phyloP scores from a whole-genome alignment of 2,888 invertebrate species.

The Podabrus alpinus region DNA sequence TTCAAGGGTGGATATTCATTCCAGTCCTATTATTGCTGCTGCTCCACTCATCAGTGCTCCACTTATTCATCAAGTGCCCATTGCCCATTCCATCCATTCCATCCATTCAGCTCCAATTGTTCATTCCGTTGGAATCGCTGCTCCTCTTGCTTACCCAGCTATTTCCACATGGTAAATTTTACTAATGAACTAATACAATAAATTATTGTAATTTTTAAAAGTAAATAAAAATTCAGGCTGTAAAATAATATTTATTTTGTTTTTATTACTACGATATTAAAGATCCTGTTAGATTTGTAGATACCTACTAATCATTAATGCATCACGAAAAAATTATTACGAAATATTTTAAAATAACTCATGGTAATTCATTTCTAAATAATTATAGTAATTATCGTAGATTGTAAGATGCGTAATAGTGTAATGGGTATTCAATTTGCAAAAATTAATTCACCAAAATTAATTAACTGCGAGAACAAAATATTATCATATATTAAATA shows the following conservation, averaged over 20 bases:
- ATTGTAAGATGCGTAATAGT: too few species aligned
- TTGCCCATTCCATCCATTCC: conserved; percentile 25
- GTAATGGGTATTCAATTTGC: too few species aligned
- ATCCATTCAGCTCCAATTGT: conserved; percentile 21
- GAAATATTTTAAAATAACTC: too few species aligned
- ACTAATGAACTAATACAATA: not conserved
- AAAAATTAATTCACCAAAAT: too few species aligned
- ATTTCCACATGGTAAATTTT: not conserved
- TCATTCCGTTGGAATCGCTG: not conserved
- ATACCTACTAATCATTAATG: too few species aligned
- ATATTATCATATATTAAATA: too few species aligned
- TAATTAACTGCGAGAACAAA: too few species aligned
- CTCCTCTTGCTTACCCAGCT: conserved; percentile 12
- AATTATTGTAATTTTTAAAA: not conserved
- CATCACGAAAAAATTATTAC: too few species aligned
- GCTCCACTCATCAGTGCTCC: conserved; percentile 46
- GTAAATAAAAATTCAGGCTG: not conserved
- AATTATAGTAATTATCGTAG: too few species aligned
- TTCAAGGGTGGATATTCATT: conserved; percentile 33
- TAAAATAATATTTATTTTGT: not conserved
- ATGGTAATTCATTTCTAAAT: too few species aligned
- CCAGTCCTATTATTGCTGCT: conserved; percentile 12
- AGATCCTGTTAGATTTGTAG: not conserved
- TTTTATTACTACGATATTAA: not conserved
- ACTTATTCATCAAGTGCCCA: conserved; percentile 32